Evolutionary conservation across 1,140 invertebrate species (phyloP).

Genomic region (Globodera ellingtonae): DNA sequence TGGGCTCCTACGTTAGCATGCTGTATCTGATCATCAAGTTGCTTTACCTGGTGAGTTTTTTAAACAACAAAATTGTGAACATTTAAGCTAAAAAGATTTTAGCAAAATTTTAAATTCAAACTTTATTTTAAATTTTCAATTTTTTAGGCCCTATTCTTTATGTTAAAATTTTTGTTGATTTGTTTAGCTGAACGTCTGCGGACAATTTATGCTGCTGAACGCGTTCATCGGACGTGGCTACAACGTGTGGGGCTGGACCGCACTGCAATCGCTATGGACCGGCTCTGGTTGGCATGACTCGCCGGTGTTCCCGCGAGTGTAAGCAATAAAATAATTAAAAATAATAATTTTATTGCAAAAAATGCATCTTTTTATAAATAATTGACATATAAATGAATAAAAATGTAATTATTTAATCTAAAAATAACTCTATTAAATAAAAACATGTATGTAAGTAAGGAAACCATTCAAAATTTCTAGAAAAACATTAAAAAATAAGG

Average conservation of each 20-base stretch:
- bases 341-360: too few species aligned
- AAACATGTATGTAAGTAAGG: too few species aligned
- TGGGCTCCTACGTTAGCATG: slow-evolving; percentile 69
- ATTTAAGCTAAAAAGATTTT: not conserved
- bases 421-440: too few species aligned
- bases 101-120: too few species aligned
- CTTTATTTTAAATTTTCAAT: too few species aligned
- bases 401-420: too few species aligned
- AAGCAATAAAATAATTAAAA: not conserved
- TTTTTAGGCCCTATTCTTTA: too few species aligned
- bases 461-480: too few species aligned
- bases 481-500: not conserved
- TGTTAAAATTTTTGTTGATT: not conserved
- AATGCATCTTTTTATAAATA: too few species aligned
- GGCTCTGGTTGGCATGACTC: slow-evolving; percentile 59
- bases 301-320: slow-evolving; percentile 35
- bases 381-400: too few species aligned
- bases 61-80: not conserved
- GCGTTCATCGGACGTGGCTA: slow-evolving; percentile 68
- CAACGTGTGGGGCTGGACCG: slow-evolving; percentile 66
- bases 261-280: slow-evolving; percentile 56
- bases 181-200: slow-evolving; percentile 65
- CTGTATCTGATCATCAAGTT: slow-evolving; percentile 69
- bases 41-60: slow-evolving; percentile 66
- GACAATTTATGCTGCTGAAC: slow-evolving; percentile 69